phyloP scores from a whole-genome alignment of 2,113 vertebrate genomes.

The Cryptomyrus ogoouensis region DNA sequence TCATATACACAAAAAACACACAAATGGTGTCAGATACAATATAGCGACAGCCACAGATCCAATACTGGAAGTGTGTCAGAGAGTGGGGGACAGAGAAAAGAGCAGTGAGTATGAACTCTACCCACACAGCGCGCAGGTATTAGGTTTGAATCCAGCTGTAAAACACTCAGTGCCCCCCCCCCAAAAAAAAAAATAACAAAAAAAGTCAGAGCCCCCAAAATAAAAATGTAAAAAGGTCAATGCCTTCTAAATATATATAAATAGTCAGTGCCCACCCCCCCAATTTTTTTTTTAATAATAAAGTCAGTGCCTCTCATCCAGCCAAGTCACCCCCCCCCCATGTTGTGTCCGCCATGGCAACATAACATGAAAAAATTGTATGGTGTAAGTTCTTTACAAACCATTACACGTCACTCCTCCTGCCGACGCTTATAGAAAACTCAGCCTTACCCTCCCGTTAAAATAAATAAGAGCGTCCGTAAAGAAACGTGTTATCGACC shows the following conservation, averaged over 20 bases:
- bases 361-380: neutral
- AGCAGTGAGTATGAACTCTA: neutral
- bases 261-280: too few species aligned
- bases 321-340: too few species aligned
- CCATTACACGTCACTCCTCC: neutral
- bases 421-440: neutral
- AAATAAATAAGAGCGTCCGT: constrained; percentile 25
- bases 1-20: neutral
- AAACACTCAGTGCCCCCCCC: too few species aligned
- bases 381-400: neutral
- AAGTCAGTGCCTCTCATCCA: too few species aligned
- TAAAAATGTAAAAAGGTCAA: too few species aligned
- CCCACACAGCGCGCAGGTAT: neutral
- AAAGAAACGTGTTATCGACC: constrained; percentile 31
- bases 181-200: too few species aligned
- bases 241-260: too few species aligned
- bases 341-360: neutral
- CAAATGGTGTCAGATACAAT: neutral
- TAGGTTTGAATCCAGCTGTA: neutral
- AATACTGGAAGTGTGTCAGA: neutral
- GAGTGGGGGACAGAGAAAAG: neutral
- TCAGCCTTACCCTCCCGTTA: neutral
- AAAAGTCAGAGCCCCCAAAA: too few species aligned
- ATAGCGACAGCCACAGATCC: neutral
- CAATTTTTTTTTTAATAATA: too few species aligned